A percentile compares a stretch with the other conserved stretches of the same genome.
These are phyloP conservation scores for Saccopteryx bilineata DNA, from an alignment of 2,113 vertebrate genomes.

Conservation along the genomic window DNA sequence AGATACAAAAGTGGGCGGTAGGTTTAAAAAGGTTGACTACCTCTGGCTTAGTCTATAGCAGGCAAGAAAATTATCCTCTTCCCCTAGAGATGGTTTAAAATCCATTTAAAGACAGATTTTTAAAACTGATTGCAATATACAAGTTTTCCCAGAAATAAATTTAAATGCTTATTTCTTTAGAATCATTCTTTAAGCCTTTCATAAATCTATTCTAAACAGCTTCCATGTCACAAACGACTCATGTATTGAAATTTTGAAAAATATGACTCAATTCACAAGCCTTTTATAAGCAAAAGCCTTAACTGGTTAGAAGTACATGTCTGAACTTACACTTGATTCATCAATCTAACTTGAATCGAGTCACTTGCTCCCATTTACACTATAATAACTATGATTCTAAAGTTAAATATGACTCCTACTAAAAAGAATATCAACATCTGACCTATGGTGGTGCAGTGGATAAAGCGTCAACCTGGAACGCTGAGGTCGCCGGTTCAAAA, in stretches of 20 bases:
- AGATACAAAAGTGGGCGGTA: too few relatives aligned
- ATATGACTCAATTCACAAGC: not conserved
- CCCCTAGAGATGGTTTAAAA: constrained; percentile 22
- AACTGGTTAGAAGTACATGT: not conserved
- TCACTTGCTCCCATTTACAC: not conserved
- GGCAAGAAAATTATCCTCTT: not conserved
- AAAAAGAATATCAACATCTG: not conserved
- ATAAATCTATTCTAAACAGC: not conserved
- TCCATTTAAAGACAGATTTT: not conserved
- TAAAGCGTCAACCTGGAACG: too few relatives aligned
- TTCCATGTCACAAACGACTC: constrained; percentile 26
- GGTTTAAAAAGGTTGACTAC: too few relatives aligned
- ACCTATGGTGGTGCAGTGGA: too few relatives aligned
- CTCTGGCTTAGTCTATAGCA: not conserved
- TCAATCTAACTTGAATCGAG: not conserved
- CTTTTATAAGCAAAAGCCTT: constrained; percentile 57
- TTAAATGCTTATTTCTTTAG: constrained; percentile 33
- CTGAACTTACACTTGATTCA: not conserved
- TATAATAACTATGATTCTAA: not conserved
- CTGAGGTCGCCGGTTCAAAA: too few relatives aligned
- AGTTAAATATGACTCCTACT: constrained; percentile 15
- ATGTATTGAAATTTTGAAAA: not conserved
- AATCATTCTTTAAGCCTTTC: constrained; percentile 19
- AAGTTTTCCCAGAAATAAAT: not conserved
- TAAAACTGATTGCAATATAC: constrained; percentile 10